Conservation (phyloP, 2,113 vertebrate genomes). For the Peromyscus maniculatus region DNA sequence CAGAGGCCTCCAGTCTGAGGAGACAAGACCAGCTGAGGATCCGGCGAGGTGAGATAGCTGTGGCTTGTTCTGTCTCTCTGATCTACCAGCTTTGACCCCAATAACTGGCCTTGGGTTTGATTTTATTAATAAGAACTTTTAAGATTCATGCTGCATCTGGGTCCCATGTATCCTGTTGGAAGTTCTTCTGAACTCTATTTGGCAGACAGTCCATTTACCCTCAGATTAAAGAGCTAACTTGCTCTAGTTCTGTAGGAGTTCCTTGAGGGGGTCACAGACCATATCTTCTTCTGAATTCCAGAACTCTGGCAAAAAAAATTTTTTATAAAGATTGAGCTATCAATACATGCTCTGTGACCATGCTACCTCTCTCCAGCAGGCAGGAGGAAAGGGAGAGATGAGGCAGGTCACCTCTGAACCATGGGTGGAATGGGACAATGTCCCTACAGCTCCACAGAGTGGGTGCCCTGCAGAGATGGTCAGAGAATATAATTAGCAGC, state of each 20-base stretch:
- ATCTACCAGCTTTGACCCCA: too few species aligned
- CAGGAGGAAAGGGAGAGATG: not conserved
- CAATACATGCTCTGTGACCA: not conserved
- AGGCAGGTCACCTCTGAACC: not conserved
- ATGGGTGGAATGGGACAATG: not conserved
- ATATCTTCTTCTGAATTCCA: not conserved
- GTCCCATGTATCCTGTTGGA: not conserved
- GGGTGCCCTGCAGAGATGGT: rapidly evolving
- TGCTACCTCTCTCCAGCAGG: rapidly evolving
- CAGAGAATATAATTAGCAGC: rapidly evolving
- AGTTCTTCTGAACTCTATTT: not conserved
- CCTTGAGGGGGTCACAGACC: not conserved
- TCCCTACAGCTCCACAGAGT: not conserved
- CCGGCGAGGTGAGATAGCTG: too few species aligned
- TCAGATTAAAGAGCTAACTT: not conserved
- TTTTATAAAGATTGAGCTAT: not conserved
- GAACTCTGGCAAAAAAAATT: not conserved
- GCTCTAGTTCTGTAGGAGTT: not conserved
- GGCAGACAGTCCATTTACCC: not conserved
- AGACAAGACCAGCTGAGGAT: too few species aligned
- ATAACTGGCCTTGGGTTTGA: too few species aligned
- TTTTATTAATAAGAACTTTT: too few species aligned
- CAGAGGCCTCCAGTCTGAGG: too few species aligned
- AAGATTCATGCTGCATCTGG: too few species aligned
- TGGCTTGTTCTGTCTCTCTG: too few species aligned